Conservation (phyloP, 2,797 vertebrate species). For the Sciurus vulgaris region DNA sequence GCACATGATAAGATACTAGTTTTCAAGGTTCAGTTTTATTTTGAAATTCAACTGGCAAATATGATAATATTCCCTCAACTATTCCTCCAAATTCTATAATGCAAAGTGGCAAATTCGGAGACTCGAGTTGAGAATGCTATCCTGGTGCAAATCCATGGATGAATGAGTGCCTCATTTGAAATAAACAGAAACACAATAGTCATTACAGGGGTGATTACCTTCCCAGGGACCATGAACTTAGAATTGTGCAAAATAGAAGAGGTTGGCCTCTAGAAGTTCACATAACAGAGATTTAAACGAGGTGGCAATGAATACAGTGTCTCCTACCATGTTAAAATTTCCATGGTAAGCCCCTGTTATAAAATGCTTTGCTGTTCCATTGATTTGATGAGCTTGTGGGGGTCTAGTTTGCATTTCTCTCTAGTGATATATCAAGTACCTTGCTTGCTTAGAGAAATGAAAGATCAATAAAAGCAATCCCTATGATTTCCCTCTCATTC, state of each 20-base stretch:
- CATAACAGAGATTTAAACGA: slow-evolving; percentile 3
- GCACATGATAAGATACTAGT: background rate
- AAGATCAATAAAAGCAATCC: slow-evolving; percentile 16
- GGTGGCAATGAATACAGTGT: background rate
- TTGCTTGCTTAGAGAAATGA: slow-evolving; percentile 52
- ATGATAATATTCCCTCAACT: background rate
- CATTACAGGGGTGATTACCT: slow-evolving; percentile 7
- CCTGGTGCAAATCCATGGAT: background rate
- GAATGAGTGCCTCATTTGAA: background rate
- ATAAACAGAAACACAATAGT: slow-evolving; percentile 5
- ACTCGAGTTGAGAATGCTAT: background rate
- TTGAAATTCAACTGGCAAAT: slow-evolving; percentile 36
- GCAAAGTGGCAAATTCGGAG: background rate
- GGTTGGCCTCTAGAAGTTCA: slow-evolving; percentile 8
- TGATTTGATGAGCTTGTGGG: background rate
- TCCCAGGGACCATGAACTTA: background rate
- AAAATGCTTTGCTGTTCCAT: background rate
- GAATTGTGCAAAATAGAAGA: slow-evolving; percentile 58
- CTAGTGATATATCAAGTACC: background rate
- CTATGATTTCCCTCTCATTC: background rate
- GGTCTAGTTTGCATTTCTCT: background rate
- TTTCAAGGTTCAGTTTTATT: slow-evolving; percentile 15
- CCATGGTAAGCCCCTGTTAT: background rate
- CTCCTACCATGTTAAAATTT: background rate
- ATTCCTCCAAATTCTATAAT: background rate